phyloP scores from a whole-genome alignment of 2,888 invertebrate species.

The Craniophora ligustri region DNA sequence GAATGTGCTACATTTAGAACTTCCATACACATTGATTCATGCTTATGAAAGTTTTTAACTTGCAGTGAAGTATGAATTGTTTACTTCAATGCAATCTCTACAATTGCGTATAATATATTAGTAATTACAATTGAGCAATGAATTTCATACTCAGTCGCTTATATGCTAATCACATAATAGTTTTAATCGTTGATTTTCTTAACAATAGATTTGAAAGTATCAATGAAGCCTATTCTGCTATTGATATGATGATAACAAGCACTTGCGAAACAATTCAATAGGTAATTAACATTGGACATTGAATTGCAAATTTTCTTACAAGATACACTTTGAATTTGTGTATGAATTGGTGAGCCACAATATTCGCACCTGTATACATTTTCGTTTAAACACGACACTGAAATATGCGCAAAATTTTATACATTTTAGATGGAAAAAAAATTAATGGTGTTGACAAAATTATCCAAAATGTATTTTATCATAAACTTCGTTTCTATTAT shows the following conservation, averaged over 20 bases:
- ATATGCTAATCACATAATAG: constrained; percentile 33
- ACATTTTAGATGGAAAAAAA: neutral
- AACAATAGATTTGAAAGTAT: constrained; percentile 45
- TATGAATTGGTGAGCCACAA: constrained; percentile 21
- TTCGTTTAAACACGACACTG: constrained; percentile 8
- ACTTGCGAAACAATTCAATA: constrained; percentile 52
- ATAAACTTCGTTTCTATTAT: neutral
- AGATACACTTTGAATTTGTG: constrained; percentile 27
- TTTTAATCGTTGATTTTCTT: constrained; percentile 41
- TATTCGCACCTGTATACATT: constrained; percentile 14
- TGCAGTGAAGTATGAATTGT: constrained; percentile 2
- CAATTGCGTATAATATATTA: too few relatives aligned
- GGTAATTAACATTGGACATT: constrained; percentile 58
- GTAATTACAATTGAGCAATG: constrained; percentile 27
- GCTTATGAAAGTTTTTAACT: constrained; percentile 1
- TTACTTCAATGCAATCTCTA: too few relatives aligned
- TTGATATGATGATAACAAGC: constrained; percentile 47
- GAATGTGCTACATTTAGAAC: constrained; percentile 6
- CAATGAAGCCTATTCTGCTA: constrained; percentile 41
- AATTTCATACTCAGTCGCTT: constrained; percentile 25
- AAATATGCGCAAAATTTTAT: neutral
- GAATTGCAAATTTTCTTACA: constrained; percentile 52
- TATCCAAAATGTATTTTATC: neutral
- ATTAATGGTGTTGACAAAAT: constrained; percentile 1
- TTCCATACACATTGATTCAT: constrained; percentile 5